A percentile compares a stretch with the other conserved stretches of the same genome.
phyloP scores from a whole-genome alignment of 2,113 vertebrate species.

The Pterocles gutturalis region DNA sequence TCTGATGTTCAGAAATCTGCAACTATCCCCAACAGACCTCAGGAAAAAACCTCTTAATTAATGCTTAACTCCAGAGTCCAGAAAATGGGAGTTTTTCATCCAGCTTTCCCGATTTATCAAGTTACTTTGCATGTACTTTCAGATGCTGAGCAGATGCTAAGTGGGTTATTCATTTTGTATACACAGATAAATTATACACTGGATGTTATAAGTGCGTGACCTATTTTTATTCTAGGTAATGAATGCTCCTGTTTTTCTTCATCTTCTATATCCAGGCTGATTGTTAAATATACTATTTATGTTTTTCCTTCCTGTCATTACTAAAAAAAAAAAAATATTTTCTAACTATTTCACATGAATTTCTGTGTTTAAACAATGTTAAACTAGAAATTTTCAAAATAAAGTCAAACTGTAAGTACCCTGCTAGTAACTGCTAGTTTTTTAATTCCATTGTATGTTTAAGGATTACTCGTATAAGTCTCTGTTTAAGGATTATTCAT shows the following conservation, averaged over 20 bases:
- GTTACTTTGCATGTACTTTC: constrained; percentile 2
- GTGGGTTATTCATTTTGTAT: constrained; percentile 31
- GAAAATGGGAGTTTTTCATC: background rate
- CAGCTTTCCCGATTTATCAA: background rate
- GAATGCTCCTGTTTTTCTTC: background rate
- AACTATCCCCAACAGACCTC: background rate
- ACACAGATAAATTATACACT: constrained; percentile 9
- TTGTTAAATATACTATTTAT: background rate
- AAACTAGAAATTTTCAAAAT: background rate
- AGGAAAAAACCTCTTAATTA: background rate
- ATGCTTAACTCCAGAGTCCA: background rate
- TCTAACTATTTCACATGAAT: background rate
- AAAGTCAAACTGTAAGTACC: background rate
- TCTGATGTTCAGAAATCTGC: background rate
- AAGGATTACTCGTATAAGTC: background rate
- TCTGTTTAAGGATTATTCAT: background rate
- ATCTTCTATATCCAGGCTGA: background rate
- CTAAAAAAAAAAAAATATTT: background rate
- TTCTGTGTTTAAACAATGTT: background rate
- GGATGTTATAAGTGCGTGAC: background rate
- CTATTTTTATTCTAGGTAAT: background rate
- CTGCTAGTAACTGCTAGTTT: background rate
- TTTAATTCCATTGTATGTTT: background rate
- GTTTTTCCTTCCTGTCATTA: background rate
- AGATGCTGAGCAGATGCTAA: background rate